Evolutionary conservation across 2,113 vertebrate genomes (phyloP), one percentile per base, ranked within the genome.

Genomic region (Actenoides lindsayi): DNA sequence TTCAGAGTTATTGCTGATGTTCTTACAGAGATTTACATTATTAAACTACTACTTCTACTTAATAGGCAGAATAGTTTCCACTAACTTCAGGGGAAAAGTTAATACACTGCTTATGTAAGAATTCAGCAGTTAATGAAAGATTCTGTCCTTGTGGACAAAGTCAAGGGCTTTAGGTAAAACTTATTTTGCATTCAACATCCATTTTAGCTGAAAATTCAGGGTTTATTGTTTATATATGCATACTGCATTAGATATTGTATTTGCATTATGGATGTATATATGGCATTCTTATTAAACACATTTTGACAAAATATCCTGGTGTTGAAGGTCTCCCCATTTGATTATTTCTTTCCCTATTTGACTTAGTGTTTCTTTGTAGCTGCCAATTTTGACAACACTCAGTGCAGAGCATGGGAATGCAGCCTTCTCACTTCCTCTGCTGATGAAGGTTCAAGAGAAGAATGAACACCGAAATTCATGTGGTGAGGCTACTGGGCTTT

Each of bases 201-300:
- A 39, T 83, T 96, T 82, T 46, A 91, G 5, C 6, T 65, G 53
- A 82, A 89, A 71, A 51, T 13, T 64, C 35, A 60, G 20, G 0
- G 10, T 28, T 48, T 75, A 3, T 24, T 7, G 1, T 17, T 17
- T 44, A 28, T 25, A 70, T 41, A 20, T 4, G 1, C 0, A 0
- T 60, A 2, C 2, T 70, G 14, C 25, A 23, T 46, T 31, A 35
- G 20, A 24, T 14, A 51, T 16, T 28, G 23, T 21, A 51, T 60
- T 71, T 79, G 4, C 20, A 30, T 48, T 48, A 24, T 4, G 35
- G 12, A 31, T 10, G 1, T 67, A 10, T 5, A 1, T 4, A 39
- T 7, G 64, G 2, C 17, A n/a, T 33, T 65, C 19, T 8, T 42
- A 16, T 20, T 87, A 51, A 86, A 46, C 20, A 25, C 5, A 14